phyloP scores from a whole-genome alignment of 2,888 invertebrate genomes.

The Reticulitermes lucifugus region DNA sequence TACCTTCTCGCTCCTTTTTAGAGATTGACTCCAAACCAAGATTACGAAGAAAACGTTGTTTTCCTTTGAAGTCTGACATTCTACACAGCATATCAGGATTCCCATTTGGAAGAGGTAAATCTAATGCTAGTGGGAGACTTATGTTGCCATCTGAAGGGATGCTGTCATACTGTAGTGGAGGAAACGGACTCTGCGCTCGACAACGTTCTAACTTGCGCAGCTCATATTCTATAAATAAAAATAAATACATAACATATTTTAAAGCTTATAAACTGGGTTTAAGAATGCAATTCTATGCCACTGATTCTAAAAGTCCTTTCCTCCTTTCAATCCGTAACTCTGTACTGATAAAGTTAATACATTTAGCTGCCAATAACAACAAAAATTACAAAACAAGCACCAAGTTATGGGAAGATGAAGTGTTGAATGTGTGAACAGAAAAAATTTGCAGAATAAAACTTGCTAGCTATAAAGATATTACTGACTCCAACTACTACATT shows the following conservation, averaged over 20 bases:
- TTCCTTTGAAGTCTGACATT: conserved; percentile 67
- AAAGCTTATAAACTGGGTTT: neutral
- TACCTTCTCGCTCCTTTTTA: conserved; percentile 71
- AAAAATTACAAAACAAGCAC: too few relatives aligned
- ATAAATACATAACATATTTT: neutral
- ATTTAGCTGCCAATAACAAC: too few relatives aligned
- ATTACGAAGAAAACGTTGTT: conserved; percentile 71
- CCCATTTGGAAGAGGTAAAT: conserved; percentile 66
- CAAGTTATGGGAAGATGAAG: too few relatives aligned
- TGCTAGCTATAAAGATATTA: too few relatives aligned
- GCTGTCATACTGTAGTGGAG: conserved; percentile 36
- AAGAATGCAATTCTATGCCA: neutral
- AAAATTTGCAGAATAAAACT: too few relatives aligned
- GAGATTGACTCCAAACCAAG: conserved; percentile 70
- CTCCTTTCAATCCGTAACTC: too few relatives aligned
- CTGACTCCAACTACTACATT: too few relatives aligned
- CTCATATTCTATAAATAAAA: conserved; percentile 66
- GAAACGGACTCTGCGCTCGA: conserved; percentile 44
- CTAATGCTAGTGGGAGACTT: conserved; percentile 59
- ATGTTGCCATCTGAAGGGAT: conserved; percentile 53
- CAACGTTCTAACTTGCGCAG: conserved; percentile 72
- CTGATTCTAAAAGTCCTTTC: too few relatives aligned
- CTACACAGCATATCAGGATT: conserved; percentile 65
- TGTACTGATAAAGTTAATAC: too few relatives aligned
- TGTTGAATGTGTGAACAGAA: too few relatives aligned